phyloP scores from a whole-genome alignment of 2,113 vertebrate genomes.

The Arizona elegans region DNA sequence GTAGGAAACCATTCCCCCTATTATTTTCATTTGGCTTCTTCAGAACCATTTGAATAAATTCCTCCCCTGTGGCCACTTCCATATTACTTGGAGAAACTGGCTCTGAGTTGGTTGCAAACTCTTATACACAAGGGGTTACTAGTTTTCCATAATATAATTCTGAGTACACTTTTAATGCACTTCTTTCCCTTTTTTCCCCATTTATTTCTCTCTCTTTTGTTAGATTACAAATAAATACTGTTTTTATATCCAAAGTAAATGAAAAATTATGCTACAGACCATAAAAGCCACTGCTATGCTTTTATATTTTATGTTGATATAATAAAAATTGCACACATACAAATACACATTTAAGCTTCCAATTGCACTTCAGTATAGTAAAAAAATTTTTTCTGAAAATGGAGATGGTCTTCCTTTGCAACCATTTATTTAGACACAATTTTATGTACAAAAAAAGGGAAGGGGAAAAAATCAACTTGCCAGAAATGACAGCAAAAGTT shows the following conservation, averaged over 20 bases:
- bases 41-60: conserved; percentile 20
- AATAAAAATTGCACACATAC: conserved; percentile 8
- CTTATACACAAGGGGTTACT: conserved; percentile 17
- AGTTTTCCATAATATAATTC: conserved; percentile 36
- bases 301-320: neutral
- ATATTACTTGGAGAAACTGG: conserved; percentile 27
- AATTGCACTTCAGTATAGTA: neutral
- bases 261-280: conserved; percentile 43
- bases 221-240: conserved; percentile 36
- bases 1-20: neutral
- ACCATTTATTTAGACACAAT: neutral
- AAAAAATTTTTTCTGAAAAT: neutral
- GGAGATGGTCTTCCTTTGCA: neutral
- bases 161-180: conserved; percentile 42
- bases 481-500: neutral
- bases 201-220: conserved; percentile 4
- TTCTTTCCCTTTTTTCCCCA: neutral
- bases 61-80: conserved; percentile 35
- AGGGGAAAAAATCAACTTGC: neutral
- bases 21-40: conserved; percentile 3
- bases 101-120: conserved; percentile 33
- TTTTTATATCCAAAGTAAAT: conserved; percentile 35
- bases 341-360: neutral
- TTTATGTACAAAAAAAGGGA: neutral
- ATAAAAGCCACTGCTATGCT: neutral